These are phyloP conservation scores for Arctia plantaginis DNA, from an alignment of 2,888 invertebrate species.

Conservation along the genomic window DNA sequence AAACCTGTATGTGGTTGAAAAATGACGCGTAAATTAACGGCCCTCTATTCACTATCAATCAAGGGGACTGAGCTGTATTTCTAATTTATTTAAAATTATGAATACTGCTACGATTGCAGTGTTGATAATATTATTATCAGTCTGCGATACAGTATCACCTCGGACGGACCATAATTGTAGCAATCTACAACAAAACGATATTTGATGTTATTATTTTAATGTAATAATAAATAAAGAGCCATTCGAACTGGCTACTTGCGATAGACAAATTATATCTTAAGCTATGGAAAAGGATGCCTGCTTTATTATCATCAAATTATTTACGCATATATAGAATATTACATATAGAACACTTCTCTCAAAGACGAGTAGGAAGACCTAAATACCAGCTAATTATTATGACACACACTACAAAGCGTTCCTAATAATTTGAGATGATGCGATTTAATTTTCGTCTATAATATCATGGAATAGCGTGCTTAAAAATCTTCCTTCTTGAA, in stretches of 20 bases:
- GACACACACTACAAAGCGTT: neutral
- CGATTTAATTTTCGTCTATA: neutral
- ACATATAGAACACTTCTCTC: neutral
- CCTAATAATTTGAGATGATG: neutral
- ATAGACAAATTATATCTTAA: too few species aligned
- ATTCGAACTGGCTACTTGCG: too few species aligned
- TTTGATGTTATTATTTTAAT: neutral
- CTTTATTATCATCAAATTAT: neutral
- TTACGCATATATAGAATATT: neutral
- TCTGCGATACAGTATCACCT: conserved; percentile 8
- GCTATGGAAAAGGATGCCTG: too few species aligned
- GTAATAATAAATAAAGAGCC: neutral
- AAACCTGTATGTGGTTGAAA: neutral
- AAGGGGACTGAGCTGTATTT: neutral
- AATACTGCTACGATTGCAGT: neutral
- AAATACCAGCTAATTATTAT: neutral
- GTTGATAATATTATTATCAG: conserved; percentile 4
- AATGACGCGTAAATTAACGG: neutral
- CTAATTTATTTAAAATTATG: conserved; percentile 3
- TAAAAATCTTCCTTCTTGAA: too few species aligned
- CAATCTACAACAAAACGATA: neutral
- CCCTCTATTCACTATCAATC: neutral
- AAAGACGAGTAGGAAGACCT: neutral
- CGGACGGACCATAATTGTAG: neutral
- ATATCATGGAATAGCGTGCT: neutral